These are phyloP conservation scores for Sphaerophoria rueppellii DNA, from an alignment of 2,888 invertebrate genomes.

Conservation along the genomic window DNA sequence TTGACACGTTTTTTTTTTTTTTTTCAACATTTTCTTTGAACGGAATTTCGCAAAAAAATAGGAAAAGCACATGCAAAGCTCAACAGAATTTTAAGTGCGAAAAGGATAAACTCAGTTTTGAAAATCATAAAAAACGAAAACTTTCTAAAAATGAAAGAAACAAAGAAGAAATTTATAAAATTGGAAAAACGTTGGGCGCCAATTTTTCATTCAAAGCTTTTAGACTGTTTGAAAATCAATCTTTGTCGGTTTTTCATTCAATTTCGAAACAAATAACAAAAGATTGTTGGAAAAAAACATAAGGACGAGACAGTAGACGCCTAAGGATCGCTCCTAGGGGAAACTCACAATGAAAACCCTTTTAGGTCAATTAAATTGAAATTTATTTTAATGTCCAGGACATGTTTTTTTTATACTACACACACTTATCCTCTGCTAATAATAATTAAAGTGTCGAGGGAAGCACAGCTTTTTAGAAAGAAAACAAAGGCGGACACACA, in stretches of 20 bases:
- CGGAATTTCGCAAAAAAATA: not conserved
- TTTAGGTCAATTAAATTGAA: constrained; percentile 21
- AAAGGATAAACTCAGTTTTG: not conserved
- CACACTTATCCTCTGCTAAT: not conserved
- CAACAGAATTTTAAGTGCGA: constrained; percentile 14
- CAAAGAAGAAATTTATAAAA: not conserved
- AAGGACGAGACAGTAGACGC: not conserved
- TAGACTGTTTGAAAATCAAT: no score
- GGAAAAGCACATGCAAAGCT: constrained; percentile 51
- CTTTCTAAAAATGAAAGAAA: not conserved
- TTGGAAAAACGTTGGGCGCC: constrained; percentile 4
- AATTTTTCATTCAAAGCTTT: not conserved
- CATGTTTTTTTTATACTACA: not conserved
- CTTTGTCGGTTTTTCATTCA: no score
- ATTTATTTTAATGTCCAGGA: not conserved
- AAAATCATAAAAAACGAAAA: not conserved
- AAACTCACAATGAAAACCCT: no score
- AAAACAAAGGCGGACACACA: constrained; percentile 9
- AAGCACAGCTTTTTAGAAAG: constrained; percentile 1
- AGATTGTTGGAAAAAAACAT: not conserved
- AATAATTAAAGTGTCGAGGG: not conserved
- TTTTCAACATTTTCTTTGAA: not conserved
- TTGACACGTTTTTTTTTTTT: constrained; percentile 11
- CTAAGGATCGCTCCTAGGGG: not conserved
- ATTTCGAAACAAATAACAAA: no score